Conservation (phyloP, 2,888 invertebrate genomes). For the Myopa tessellatipennis region DNA sequence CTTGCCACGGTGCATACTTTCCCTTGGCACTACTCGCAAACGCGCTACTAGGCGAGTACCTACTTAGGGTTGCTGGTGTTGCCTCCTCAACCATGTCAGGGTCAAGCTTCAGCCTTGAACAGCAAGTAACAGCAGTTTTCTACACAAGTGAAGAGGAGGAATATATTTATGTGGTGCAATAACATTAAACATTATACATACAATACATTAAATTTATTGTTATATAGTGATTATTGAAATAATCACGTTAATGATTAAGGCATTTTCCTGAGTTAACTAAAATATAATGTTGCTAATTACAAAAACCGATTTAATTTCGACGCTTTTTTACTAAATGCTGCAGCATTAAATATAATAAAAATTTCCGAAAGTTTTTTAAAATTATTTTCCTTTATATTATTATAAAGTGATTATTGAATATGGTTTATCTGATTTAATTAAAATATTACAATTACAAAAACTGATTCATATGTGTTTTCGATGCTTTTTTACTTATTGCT, state of each 20-base stretch:
- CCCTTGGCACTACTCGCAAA: constrained; percentile 30
- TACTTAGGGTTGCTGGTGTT: background rate
- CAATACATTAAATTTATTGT: background rate
- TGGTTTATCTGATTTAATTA: too few relatives aligned
- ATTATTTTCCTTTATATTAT: constrained; percentile 4
- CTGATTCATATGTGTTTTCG: background rate
- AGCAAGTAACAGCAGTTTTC: background rate
- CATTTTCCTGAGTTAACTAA: too few relatives aligned
- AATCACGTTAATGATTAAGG: too few relatives aligned
- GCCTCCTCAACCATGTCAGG: constrained; percentile 28
- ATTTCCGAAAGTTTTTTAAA: background rate
- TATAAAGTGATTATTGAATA: background rate
- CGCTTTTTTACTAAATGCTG: too few relatives aligned
- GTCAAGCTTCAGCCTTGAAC: background rate
- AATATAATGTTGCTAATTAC: background rate
- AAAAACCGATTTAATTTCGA: background rate
- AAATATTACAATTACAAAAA: background rate
- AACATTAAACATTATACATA: too few relatives aligned
- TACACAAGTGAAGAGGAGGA: background rate
- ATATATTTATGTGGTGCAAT: background rate
- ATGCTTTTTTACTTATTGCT: too few relatives aligned
- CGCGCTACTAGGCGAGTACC: constrained; percentile 13
- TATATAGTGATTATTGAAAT: background rate
- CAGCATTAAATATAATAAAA: background rate
- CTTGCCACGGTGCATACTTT: constrained; percentile 58